Conservation (phyloP, 2,797 vertebrate species). For the Eulemur albifrons region DNA sequence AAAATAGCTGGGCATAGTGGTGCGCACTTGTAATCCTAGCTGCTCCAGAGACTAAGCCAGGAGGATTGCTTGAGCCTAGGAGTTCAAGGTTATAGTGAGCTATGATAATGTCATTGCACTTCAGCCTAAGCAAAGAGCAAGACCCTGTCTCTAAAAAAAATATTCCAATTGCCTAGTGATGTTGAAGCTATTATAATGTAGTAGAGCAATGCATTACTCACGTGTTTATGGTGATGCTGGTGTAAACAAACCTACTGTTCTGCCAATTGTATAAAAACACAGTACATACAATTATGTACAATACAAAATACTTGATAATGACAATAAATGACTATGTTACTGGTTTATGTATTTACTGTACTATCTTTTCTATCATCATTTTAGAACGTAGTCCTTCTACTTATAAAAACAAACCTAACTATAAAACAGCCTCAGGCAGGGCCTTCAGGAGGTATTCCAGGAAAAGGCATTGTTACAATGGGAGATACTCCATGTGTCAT, state of each 20-base stretch:
- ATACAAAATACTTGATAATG: background rate
- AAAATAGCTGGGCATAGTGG: background rate
- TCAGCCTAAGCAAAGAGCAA: background rate
- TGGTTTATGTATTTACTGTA: background rate
- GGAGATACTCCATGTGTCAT: background rate
- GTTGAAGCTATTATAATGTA: background rate
- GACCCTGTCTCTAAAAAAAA: background rate
- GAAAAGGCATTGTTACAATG: background rate
- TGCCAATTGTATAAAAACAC: background rate
- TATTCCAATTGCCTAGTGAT: background rate
- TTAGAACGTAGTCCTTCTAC: background rate
- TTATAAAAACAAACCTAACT: background rate
- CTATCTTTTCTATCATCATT: background rate
- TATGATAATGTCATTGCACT: background rate
- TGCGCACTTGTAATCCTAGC: background rate
- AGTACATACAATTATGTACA: background rate
- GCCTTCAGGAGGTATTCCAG: background rate
- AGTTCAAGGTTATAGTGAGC: background rate
- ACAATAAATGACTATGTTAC: background rate
- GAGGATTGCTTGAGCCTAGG: background rate
- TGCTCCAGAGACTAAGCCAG: background rate
- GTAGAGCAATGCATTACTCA: background rate
- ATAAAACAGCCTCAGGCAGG: background rate
- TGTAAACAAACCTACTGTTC: background rate
- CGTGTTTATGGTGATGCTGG: background rate